Evolutionary conservation across 1,140 invertebrate genomes (phyloP), one percentile per base, ranked within the genome.

Genomic region (Dinoponera quadriceps): DNA sequence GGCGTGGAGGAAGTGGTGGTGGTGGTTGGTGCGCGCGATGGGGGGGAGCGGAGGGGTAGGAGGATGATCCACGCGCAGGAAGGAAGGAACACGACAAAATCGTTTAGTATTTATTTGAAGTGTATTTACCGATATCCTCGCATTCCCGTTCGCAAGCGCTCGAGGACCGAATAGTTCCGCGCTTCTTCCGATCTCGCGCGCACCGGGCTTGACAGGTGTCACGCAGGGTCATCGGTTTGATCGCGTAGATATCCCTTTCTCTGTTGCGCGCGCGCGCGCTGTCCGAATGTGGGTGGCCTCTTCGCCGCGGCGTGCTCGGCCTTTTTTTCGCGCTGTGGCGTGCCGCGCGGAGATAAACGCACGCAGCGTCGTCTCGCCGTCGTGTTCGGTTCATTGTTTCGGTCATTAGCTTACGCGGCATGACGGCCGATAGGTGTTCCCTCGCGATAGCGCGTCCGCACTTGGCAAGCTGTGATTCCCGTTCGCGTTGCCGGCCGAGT

Each of bases 341-440:
- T 85, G 44, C 44, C 14, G 44, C 83, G 77, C 82, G 85, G 66
- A 86, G 84, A 89, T 89, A 89, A 89, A 88, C 84, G 73, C 77
- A 69, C 49, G 72, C 77, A 59, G 71, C 78, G 84, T 51, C 88
- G 65, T 48, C 60, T 48, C 74, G 22, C 14, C 49, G 74, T 68
- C 66, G 68, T 16, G 84, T 87, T 87, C 83, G 84, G 74, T 85
- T 83, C 87, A 88, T 90, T 89, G 85, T 88, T 90, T 86, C 84
- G 88, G 83, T 89, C 86, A 88, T 91, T 91, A 89, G 88, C 89
- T 90, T 82, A 87, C 83, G 82, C 86, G 88, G 68, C 80, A 87
- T 87, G 87, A 89, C 83, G 81, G 85, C 81, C 82, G 89, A 90
- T 90, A 90, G 88, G 88, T 90, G 89, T 88, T 86, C 84, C 77